Evolutionary conservation across 2,888 invertebrate genomes (phyloP), one percentile per base, ranked within the genome.

Genomic region (Hirudinaria manillensis): DNA sequence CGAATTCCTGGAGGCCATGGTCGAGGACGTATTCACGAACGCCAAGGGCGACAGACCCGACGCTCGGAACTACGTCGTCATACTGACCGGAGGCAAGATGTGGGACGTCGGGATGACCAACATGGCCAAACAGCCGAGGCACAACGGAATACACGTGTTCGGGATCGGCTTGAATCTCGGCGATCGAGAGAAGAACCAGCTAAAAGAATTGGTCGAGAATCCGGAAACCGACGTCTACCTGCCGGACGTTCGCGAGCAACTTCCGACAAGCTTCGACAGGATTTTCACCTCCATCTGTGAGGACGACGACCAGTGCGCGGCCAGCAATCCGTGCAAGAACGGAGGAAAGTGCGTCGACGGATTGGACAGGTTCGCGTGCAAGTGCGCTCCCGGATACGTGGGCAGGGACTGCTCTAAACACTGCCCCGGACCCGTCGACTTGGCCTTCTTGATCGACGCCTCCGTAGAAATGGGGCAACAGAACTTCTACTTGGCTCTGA

Each of bases 351-450:
- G 79, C 67, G 70, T 67, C 32, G 78, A 78, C 51, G 70, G 75
- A 7, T 70, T 79, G 67, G 74, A 76, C 45, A 76, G 76, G 67
- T 78, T 74, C 74, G 67, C 65, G 3, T 79, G 78, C 70, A 38
- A 68, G 19, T 79, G 79, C 68, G 56, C 73, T 34, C 55, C 77
- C 6, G 79, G 79, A 10, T 79, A 70, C 70, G 70, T 76, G 6
- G 77, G 79, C 32, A 65, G 70, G 29, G 77, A 72, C 27, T 79
- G 79, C 66, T 67, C 75, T 6, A 56, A 76, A 51, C 55, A 76
- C 4, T 84, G 84, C 75, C 80, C 78, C 0, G 79, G 81, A 0
- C 78, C 77, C 6, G 82, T 81, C 19, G 84, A 84, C 74, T 77
- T 84, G 13, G 78, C 83, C 19, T 83, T 84, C 76, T 77, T 83